A percentile compares a stretch with the other conserved stretches of the same genome.
These are phyloP conservation scores for Chloebia gouldiae DNA, from an alignment of 2,113 vertebrate genomes.

Conservation along the genomic window DNA sequence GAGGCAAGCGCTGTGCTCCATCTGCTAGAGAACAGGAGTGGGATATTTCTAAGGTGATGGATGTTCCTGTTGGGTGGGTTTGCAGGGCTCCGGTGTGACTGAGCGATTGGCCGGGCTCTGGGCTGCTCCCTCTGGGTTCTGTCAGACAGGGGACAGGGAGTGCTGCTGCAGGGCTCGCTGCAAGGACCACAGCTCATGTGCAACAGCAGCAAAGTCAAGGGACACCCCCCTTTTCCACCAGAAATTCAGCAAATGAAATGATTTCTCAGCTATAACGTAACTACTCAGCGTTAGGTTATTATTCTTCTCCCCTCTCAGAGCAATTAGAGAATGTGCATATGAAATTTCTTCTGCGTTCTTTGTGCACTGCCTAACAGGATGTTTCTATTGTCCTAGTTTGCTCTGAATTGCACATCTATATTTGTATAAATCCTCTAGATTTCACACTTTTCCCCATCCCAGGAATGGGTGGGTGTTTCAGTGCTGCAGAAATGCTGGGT, in stretches of 20 bases:
- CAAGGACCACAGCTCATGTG: neutral
- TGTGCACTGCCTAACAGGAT: neutral
- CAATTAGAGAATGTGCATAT: neutral
- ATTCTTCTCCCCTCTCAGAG: neutral
- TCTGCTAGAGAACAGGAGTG: constrained; percentile 39
- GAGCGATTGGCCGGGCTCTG: neutral
- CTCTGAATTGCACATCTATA: neutral
- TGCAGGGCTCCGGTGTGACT: neutral
- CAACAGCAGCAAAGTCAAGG: neutral
- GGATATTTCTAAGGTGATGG: constrained; percentile 62
- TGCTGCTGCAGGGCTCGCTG: neutral
- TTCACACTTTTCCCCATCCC: neutral
- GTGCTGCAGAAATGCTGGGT: neutral
- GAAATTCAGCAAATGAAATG: neutral
- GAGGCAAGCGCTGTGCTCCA: constrained; percentile 56
- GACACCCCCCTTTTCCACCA: neutral
- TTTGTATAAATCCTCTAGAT: neutral
- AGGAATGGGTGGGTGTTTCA: neutral
- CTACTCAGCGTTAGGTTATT: neutral
- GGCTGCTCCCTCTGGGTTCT: neutral
- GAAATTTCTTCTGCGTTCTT: neutral
- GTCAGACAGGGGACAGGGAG: neutral
- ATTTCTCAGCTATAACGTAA: neutral
- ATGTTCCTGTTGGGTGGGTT: constrained; percentile 42
- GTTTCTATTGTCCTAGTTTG: neutral